phyloP scores from a whole-genome alignment of 2,888 invertebrate species.

The Conomelus anceps region DNA sequence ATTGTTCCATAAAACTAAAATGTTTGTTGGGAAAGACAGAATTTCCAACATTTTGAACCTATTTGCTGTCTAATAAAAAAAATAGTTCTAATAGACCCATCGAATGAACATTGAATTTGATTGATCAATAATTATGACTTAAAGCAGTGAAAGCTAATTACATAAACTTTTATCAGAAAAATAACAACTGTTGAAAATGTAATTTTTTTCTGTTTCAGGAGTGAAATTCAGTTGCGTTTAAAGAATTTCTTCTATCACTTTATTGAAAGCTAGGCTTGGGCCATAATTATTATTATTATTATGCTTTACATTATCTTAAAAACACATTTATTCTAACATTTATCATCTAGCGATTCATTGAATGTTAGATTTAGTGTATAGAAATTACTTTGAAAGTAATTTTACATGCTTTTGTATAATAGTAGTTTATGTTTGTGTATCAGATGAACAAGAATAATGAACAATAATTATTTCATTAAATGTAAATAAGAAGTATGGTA shows the following conservation, averaged over 20 bases:
- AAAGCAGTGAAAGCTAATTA: not conserved
- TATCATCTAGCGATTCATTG: not conserved
- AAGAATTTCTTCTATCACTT: not conserved
- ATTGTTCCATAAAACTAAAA: no score
- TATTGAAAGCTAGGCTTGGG: not conserved
- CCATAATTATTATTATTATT: not conserved
- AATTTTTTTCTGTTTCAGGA: conserved; percentile 41
- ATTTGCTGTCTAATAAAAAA: no score
- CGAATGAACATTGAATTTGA: no score
- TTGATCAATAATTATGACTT: not conserved
- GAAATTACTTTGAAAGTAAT: not conserved
- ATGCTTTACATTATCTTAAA: not conserved
- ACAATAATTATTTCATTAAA: not conserved
- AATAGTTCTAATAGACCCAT: no score
- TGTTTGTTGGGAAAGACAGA: no score
- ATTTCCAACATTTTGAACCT: no score
- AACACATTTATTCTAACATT: not conserved
- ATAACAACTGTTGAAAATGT: not conserved
- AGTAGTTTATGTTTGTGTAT: not conserved
- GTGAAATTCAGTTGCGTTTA: conserved; percentile 78
- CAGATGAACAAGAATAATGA: not conserved
- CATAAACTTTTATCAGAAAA: not conserved
- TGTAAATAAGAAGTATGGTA: not conserved
- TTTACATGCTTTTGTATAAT: not conserved
- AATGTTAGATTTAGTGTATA: not conserved